These are phyloP conservation scores for Zoanthus gigantus DNA, from an alignment of 92 coral and sea anemone species.

Conservation along the genomic window DNA sequence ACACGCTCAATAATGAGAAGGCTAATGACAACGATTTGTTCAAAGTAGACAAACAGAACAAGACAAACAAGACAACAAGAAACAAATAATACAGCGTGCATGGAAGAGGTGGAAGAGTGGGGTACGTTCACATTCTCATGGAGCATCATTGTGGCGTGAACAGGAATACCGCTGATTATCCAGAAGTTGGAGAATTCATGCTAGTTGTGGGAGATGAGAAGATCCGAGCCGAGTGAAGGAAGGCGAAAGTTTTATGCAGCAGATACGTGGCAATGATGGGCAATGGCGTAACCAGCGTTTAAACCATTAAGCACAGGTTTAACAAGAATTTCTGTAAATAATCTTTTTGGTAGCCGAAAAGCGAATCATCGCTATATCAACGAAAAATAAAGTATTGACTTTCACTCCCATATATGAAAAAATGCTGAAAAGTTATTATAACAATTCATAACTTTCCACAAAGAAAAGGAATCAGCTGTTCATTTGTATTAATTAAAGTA, in stretches of 20 bases:
- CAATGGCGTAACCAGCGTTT: too few species aligned
- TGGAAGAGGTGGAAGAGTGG: constrained; percentile 40
- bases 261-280: constrained; percentile 58
- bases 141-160: constrained; percentile 62
- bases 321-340: too few species aligned
- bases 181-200: constrained; percentile 57
- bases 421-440: too few species aligned
- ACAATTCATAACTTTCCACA: too few species aligned
- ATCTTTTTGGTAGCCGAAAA: too few species aligned
- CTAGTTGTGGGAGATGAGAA: constrained; percentile 57
- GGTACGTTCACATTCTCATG: constrained; percentile 56
- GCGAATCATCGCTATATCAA: too few species aligned
- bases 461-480: too few species aligned
- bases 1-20: constrained; percentile 30
- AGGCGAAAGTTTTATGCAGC: constrained; percentile 35
- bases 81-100: constrained; percentile 9
- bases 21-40: constrained; percentile 35
- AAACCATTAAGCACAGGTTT: too few species aligned
- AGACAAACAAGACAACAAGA: background rate
- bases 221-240: constrained; percentile 51
- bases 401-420: too few species aligned
- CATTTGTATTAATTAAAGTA: too few species aligned
- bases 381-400: too few species aligned
- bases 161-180: constrained; percentile 21
- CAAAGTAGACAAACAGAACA: constrained; percentile 7